Base-by-base conservation (phyloP, 53 echinoderm and acorn worm genomes). In the Apostichopus leukothele region DNA sequence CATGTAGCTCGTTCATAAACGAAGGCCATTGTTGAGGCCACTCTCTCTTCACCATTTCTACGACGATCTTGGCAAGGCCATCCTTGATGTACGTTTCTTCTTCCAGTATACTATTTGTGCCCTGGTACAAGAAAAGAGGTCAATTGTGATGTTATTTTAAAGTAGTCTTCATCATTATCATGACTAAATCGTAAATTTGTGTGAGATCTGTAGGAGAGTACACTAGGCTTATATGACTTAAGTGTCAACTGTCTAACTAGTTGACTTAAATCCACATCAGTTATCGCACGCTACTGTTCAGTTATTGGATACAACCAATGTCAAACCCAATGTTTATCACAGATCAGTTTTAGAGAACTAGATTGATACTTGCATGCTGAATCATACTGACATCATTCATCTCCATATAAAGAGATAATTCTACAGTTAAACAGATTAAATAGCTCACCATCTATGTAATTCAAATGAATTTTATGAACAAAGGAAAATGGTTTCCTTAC, bases 1-100 rank as follows among this genome's bases (percentile, higher is more conserved):
- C 88, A 84, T 94, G 93, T 13, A 99, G 91, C 88, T 99, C 99
- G 57, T 83, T 81, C 89, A 99, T 90, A 55, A 99, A 83, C n/a
- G 90, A 90, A 9, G 96, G 93, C 99, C 99, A 99, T 11, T 96
- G 96, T 73, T 99, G 99, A 19, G 99, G 99, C 96, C 96, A 99
- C 83, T 99, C 99, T 85, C 96, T 86, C 76, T 99, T 99, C 55
- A 96, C 91, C 96, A 99, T 96, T 89, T 99, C 99, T 50, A 99
- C 99, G 86, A 99, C 79, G 63, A 99, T 96, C 83, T 95, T 96
- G 86, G 93, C 94, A 54, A 91, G 90, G 11, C 99, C 99, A 87
- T 99, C 99, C 68, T 99, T 99, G 78, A 99, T 92, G 79, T 92
- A 99, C 26, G 77, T 88, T 73, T 92, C 90, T 59, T 96, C 96